Base-by-base conservation (phyloP, 92 coral and sea anemone species). In the Virgularia gustaviana region DNA sequence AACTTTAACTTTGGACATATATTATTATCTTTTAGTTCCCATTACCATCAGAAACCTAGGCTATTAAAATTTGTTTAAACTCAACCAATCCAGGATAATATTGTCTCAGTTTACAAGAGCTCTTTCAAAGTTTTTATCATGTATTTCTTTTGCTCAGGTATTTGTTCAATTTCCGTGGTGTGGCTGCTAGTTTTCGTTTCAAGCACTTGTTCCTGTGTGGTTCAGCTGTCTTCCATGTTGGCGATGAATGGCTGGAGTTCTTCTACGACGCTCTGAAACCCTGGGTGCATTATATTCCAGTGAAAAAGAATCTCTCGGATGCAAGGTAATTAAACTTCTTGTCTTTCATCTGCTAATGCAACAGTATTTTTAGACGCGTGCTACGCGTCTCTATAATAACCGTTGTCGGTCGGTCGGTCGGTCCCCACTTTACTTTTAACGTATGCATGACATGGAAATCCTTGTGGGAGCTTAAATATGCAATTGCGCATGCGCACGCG, bases 131-230 rank as follows among this genome's bases (percentile, higher is more conserved):
- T 18, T 36, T 63, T 53, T 27, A n/a, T 58, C 36, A 5, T 7
- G 6, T 58, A 27, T 5, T 43, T 30, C 22, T n/a, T n/a, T n/a
- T n/a, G n/a, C n/a, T 15, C 56, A 94, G 99, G 77, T 94, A 89
- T 36, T 80, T 94, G 63, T 94, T 94, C 75, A 94, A 94, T 67
- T 94, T 94, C 73, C 94, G 99, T 31, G 99, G 99, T 2, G 99
- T 94, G 35, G 99, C 99, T 23, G 99, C 99, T 15, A 94, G 99
- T 83, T 94, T 94, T 61, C 91, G 99, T n/a, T 87, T 72, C 78
- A 94, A 94, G 79, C 99, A 94, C 72, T 87, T 94, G 1, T 94
- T 94, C 54, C 62, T 94, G 39, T 94, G 99, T 72, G 90, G 90
- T 67, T 89, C 99, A 4, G 66, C 89, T 68, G 99, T 94, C 27